Conservation (phyloP, 2,113 vertebrate genomes). For the Chroicocephalus ridibundus region DNA sequence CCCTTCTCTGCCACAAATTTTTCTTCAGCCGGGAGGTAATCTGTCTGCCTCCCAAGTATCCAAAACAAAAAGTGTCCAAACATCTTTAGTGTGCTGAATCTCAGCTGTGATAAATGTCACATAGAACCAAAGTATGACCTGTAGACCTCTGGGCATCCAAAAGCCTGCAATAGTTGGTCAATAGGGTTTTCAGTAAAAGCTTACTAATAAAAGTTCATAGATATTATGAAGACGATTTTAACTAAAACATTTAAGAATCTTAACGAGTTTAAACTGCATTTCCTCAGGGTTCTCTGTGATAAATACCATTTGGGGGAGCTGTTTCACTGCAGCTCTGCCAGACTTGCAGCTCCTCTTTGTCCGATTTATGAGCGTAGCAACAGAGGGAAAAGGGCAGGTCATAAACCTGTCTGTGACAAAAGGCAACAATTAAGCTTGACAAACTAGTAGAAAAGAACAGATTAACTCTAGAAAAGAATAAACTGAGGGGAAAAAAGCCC, state of each 20-base stretch:
- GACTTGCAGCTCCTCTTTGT: neutral
- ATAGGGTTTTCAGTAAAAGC: neutral
- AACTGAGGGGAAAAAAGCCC: accelerated
- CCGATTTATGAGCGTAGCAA: neutral
- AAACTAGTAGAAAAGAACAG: neutral
- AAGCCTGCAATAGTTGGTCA: neutral
- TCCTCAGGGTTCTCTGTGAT: accelerated
- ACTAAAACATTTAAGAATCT: neutral
- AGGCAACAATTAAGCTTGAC: neutral
- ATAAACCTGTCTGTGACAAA: neutral
- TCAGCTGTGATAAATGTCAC: neutral
- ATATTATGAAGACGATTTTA: neutral
- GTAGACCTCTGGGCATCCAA: neutral
- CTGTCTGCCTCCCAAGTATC: neutral
- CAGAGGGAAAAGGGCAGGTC: neutral
- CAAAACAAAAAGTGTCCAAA: neutral
- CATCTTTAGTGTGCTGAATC: neutral
- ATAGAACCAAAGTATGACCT: neutral
- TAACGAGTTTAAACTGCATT: neutral
- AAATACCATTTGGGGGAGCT: neutral
- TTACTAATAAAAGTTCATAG: neutral
- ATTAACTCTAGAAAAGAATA: neutral
- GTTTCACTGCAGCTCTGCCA: neutral
- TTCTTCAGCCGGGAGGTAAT: neutral
- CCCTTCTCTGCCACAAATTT: neutral